Evolutionary conservation across 2,888 invertebrate species (phyloP).

Genomic region (Opisthograptis luteolata): DNA sequence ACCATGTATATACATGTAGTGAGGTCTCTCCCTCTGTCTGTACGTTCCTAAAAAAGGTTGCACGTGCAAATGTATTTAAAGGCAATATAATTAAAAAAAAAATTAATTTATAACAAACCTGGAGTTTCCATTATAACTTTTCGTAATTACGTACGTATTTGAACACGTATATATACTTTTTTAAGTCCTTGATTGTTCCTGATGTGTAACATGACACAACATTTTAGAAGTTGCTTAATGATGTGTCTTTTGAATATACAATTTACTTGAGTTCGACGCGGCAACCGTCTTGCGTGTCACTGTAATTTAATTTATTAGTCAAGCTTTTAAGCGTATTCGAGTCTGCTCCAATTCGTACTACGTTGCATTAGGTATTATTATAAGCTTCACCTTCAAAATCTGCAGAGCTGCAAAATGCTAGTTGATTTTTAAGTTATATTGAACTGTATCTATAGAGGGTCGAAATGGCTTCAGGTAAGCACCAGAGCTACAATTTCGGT

Average conservation of each 20-base stretch:
- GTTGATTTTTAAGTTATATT: conserved; percentile 6
- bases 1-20: too few species aligned
- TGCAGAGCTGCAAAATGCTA: conserved; percentile 1
- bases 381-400: not conserved
- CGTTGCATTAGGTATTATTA: not conserved
- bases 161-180: not conserved
- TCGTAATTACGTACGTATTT: too few species aligned
- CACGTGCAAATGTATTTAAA: too few species aligned
- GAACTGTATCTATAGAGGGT: conserved; percentile 12
- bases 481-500: conserved; percentile 18
- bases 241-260: not conserved
- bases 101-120: too few species aligned
- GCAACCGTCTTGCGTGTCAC: conserved; percentile 1
- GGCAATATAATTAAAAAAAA: too few species aligned
- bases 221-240: too few species aligned
- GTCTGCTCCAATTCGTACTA: not conserved
- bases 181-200: not conserved
- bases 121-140: too few species aligned
- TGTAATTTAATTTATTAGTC: conserved; percentile 2
- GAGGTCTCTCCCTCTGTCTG: too few species aligned
- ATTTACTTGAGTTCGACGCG: not conserved
- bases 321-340: not conserved
- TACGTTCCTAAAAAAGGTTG: too few species aligned
- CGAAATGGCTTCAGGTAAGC: conserved; percentile 18
- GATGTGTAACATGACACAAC: not conserved